These are phyloP conservation scores for Butastur rufipennis DNA, from an alignment of 2,113 vertebrate species.

Conservation along the genomic window DNA sequence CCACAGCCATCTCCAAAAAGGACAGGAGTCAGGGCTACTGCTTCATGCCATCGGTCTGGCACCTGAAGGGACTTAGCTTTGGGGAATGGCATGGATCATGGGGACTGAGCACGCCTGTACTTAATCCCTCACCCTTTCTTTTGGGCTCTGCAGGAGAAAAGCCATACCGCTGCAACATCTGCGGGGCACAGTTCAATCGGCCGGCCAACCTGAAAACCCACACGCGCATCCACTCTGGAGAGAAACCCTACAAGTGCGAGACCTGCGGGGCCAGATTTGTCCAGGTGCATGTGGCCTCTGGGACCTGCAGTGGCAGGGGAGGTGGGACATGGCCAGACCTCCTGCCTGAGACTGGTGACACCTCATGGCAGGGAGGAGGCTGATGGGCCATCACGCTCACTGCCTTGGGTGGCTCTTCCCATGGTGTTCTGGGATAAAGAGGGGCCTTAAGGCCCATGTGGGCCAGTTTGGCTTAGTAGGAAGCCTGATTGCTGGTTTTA, in stretches of 20 bases:
- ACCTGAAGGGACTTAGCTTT: not conserved
- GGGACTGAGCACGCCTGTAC: not conserved
- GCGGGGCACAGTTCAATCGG: conserved; percentile 95
- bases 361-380: not conserved
- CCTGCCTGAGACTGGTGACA: not conserved
- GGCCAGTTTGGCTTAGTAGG: not conserved
- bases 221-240: conserved; percentile 95
- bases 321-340: not conserved
- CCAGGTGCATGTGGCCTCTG: conserved; percentile 60
- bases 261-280: conserved; percentile 85
- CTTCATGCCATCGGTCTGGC: not conserved
- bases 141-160: conserved; percentile 82
- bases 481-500: not conserved
- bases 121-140: not conserved
- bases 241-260: conserved; percentile 98
- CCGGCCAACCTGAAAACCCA: conserved; percentile 98
- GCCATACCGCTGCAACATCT: conserved; percentile 94
- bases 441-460: rapidly evolving
- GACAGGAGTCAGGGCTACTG: not conserved
- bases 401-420: not conserved
- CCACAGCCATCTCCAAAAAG: not conserved
- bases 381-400: not conserved
- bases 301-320: not conserved
- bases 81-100: rapidly evolving
- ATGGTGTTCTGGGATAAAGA: not conserved